These are phyloP conservation scores for Ranitomeya imitator DNA, from an alignment of 2,113 vertebrate species.

Conservation along the genomic window DNA sequence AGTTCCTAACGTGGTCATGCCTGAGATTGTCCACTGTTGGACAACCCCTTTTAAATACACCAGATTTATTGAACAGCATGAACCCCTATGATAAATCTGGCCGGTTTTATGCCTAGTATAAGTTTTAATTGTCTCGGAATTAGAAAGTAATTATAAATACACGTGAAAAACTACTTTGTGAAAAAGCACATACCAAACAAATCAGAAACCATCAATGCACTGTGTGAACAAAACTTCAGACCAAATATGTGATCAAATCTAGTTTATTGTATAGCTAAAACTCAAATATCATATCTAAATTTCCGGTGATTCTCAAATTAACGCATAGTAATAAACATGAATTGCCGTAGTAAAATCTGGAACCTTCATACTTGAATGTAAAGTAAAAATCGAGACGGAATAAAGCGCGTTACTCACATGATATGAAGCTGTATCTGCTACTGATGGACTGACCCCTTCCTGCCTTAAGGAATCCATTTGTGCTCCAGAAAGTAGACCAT, in stretches of 20 bases:
- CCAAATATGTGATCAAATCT: not conserved
- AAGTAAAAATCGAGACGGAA: not conserved
- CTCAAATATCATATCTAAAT: too few relatives aligned
- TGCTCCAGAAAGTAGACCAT: conserved; percentile 85
- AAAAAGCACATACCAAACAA: not conserved
- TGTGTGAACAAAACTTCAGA: not conserved
- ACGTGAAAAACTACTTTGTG: too few relatives aligned
- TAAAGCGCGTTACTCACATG: conserved; percentile 78
- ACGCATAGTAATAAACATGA: too few relatives aligned
- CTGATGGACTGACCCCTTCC: conserved; percentile 88
- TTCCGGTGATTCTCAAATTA: not conserved
- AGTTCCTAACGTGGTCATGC: too few relatives aligned
- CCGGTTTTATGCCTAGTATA: too few relatives aligned
- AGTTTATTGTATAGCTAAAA: not conserved
- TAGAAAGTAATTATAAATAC: too few relatives aligned
- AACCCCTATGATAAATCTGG: too few relatives aligned
- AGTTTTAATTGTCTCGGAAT: too few relatives aligned
- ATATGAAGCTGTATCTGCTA: conserved; percentile 87
- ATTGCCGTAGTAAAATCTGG: too few relatives aligned
- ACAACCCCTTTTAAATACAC: too few relatives aligned
- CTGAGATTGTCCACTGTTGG: too few relatives aligned
- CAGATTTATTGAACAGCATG: too few relatives aligned
- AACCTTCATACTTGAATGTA: not conserved
- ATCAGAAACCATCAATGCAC: not conserved
- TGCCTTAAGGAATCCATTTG: conserved; percentile 91